These are phyloP conservation scores for Gallinago media DNA, from an alignment of 2,113 vertebrate species.

Conservation along the genomic window DNA sequence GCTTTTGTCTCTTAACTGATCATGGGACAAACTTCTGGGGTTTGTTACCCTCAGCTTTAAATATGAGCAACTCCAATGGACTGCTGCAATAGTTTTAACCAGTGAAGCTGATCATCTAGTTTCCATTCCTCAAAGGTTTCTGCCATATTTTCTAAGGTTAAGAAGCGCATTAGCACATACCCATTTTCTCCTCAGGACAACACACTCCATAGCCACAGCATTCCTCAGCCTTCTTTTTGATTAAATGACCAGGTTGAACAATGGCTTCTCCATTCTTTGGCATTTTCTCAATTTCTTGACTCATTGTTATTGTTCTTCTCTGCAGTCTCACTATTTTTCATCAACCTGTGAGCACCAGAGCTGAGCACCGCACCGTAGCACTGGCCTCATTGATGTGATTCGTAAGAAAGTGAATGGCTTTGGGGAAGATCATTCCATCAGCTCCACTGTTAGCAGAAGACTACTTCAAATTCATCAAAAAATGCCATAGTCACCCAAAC, in stretches of 20 bases:
- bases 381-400: neutral
- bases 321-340: neutral
- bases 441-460: neutral
- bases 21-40: neutral
- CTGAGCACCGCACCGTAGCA: rapidly evolving
- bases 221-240: neutral
- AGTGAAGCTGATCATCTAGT: neutral
- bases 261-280: neutral
- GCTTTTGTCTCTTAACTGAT: neutral
- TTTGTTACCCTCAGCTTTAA: neutral
- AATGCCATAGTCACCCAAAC: neutral
- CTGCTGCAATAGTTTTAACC: neutral
- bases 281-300: neutral
- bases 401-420: neutral
- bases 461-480: neutral
- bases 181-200: neutral
- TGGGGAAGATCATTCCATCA: neutral
- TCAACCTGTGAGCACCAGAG: neutral
- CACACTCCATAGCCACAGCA: neutral
- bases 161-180: neutral
- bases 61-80: rapidly evolving
- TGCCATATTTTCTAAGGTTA: neutral
- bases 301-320: neutral
- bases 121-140: neutral
- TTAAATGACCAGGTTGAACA: neutral